Evolutionary conservation across 2,888 invertebrate genomes (phyloP), one percentile per base, ranked within the genome.

Genomic region (Volucella bombylans): DNA sequence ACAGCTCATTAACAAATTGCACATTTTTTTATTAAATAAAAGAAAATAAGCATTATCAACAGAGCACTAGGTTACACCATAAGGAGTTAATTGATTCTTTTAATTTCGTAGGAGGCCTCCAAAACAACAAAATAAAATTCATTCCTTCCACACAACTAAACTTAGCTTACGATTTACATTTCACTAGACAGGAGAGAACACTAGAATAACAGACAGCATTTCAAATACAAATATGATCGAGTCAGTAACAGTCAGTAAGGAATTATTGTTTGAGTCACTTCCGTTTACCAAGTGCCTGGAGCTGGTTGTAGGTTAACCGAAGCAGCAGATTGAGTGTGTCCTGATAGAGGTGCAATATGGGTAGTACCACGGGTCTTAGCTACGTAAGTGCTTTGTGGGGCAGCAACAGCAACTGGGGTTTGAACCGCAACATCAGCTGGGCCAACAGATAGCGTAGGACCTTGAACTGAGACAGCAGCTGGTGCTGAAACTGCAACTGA

Each of bases 291-390:
- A 14, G 85, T 85, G 57, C 85, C 85, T 76, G 85, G 81, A 47
- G 85, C 81, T 81, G 85, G 85, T 68, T 81, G 55, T 15, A 85
- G 54, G 41, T 85, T 85, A 31, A 85, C 85, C 6, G 81, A 81
- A 52, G 76, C 76, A 8, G 85, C 85, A 47, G 85, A 81, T 67
- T 85, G 85, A 0, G 47, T 10, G 23, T 85, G 85, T 72, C 85
- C 85, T 64, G 85, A 55, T 14, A 85, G 45, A 11, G 85, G 85
- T 18, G 76, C 85, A 50, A 85, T 81, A 23, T 85, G 81, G 2
- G 81, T 81, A 52, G 85, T 69, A 18, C 85, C 85, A 54, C 85
- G 81, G 9, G 85, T 85, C 77, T 85, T 85, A 38, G 85, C 85
- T 0, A 85, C 81, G 39, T 85, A 85, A 1, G 85, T 85, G 8